Conservation (phyloP, 2,797 vertebrate genomes). For the Platalea minor region DNA sequence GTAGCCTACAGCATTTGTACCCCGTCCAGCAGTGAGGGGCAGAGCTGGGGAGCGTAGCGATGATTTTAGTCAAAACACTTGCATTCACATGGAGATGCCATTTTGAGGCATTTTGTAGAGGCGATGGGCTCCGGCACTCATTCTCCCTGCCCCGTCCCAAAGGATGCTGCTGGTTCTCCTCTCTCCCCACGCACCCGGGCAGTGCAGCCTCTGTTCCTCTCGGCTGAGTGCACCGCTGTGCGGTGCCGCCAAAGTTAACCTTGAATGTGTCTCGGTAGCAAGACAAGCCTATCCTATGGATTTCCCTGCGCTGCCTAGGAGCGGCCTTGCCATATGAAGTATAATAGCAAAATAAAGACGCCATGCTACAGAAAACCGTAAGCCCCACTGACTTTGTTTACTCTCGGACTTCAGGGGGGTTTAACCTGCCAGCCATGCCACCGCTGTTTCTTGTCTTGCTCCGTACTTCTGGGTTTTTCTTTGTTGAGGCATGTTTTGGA, state of each 20-base stretch:
- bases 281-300: neutral
- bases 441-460: neutral
- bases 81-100: neutral
- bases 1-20: neutral
- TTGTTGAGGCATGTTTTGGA: neutral
- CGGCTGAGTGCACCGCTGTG: neutral
- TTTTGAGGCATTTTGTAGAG: neutral
- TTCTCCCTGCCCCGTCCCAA: neutral
- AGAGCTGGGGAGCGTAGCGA: neutral
- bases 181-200: neutral
- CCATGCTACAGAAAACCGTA: neutral
- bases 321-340: neutral
- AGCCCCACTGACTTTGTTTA: neutral
- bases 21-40: neutral
- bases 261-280: neutral
- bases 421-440: neutral
- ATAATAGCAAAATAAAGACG: neutral
- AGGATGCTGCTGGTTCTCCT: neutral
- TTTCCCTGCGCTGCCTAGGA: neutral
- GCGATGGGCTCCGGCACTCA: neutral
- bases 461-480: neutral
- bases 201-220: neutral
- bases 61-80: neutral
- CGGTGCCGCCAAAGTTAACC: neutral
- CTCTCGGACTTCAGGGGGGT: neutral